phyloP scores from a whole-genome alignment of 2,113 vertebrate genomes.

The Malurus alboscapulatus region DNA sequence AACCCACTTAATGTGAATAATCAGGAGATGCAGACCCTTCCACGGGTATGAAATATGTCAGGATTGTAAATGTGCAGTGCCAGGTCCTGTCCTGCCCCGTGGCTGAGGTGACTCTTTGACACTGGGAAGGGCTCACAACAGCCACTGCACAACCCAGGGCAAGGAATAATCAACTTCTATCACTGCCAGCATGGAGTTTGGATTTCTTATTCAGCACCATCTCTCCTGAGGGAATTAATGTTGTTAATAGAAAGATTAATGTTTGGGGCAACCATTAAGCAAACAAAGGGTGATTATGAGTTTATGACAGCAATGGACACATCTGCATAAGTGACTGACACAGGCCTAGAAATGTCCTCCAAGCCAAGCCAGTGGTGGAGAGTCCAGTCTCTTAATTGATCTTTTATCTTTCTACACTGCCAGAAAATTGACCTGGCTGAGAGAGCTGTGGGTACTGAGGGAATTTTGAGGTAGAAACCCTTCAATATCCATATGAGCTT shows the following conservation, averaged over 20 bases:
- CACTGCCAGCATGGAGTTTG: neutral
- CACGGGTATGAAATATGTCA: neutral
- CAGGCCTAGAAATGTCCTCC: neutral
- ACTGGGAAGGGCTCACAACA: neutral
- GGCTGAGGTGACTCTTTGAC: neutral
- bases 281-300: neutral
- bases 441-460: neutral
- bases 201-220: neutral
- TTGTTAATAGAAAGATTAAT: neutral
- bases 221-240: neutral
- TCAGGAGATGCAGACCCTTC: neutral
- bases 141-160: neutral
- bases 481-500: neutral
- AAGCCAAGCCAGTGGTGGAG: neutral
- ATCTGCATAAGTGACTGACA: neutral
- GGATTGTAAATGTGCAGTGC: neutral
- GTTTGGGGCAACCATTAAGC: neutral
- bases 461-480: neutral
- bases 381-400: neutral
- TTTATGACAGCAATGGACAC: neutral
- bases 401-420: neutral
- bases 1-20: neutral
- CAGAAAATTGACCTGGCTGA: neutral
- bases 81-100: neutral
- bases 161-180: neutral